phyloP scores from a whole-genome alignment of 2,113 vertebrate genomes.

The Quiscalus mexicanus region DNA sequence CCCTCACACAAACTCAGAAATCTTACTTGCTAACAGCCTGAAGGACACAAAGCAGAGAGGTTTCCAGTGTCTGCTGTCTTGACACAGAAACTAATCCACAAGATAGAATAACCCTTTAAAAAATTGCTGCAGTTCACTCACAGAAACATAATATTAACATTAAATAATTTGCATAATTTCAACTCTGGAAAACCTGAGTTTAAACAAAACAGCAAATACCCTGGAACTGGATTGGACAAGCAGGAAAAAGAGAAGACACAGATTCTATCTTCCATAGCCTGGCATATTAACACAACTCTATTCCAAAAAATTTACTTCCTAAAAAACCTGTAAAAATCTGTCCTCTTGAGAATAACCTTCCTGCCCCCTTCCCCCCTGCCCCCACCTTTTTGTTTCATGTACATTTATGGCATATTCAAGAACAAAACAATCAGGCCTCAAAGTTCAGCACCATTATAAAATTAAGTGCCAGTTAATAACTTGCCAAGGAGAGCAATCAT shows the following conservation, averaged over 20 bases:
- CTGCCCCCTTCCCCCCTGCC: fast-evolving
- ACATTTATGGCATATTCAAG: background rate
- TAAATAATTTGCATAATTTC: conserved; percentile 18
- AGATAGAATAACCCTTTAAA: background rate
- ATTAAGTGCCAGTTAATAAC: conserved; percentile 6
- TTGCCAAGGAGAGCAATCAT: background rate
- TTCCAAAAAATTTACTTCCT: background rate
- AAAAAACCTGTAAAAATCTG: background rate
- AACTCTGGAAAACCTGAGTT: background rate
- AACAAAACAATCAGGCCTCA: background rate
- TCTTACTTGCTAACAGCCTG: background rate
- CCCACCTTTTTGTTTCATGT: background rate
- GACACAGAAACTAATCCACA: background rate
- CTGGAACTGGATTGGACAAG: background rate
- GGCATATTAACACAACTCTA: background rate
- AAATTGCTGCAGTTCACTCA: background rate
- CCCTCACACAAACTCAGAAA: background rate
- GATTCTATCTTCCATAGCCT: background rate
- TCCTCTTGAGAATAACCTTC: background rate
- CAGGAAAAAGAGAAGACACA: background rate
- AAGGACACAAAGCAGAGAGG: background rate
- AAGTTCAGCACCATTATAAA: background rate
- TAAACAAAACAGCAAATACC: conserved; percentile 1
- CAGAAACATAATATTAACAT: background rate
- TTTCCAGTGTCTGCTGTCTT: background rate